Percentiles rank a stretch among this genome's conserved stretches.
Evolutionary conservation across 2,797 vertebrate species (phyloP).

Genomic region (Microctenopoma lineatum): DNA sequence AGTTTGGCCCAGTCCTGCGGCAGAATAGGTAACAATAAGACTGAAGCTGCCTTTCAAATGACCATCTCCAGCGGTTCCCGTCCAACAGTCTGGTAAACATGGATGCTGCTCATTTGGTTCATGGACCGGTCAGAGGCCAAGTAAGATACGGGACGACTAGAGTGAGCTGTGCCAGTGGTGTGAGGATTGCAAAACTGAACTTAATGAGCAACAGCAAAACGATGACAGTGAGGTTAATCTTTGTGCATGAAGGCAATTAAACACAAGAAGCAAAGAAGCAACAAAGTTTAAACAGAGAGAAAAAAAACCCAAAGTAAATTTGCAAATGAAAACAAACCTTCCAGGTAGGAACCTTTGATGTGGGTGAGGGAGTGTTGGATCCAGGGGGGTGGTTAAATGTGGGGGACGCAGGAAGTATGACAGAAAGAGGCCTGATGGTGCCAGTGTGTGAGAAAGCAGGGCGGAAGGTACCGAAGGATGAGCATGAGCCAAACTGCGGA

Average conservation of each 20-base stretch:
- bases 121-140: constrained; percentile 53
- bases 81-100: constrained; percentile 44
- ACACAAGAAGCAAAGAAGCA: constrained; percentile 68
- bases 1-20: constrained; percentile 94
- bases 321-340: constrained; percentile 99
- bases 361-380: constrained; percentile 96
- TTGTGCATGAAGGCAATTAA: constrained; percentile 48
- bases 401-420: constrained; percentile 89
- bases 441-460: constrained; percentile 95
- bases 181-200: constrained; percentile 52
- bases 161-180: constrained; percentile 22
- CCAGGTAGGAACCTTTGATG: constrained; percentile 99
- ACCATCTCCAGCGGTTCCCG: constrained; percentile 21
- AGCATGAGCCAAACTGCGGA: constrained; percentile 94
- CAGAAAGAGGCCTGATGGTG: constrained; percentile 93
- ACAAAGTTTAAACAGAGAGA: constrained; percentile 44
- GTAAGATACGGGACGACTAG: constrained; percentile 32
- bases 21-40: constrained; percentile 55
- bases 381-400: constrained; percentile 98
- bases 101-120: constrained; percentile 52
- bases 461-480: constrained; percentile 97
- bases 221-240: constrained; percentile 57
- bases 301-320: constrained; percentile 59
- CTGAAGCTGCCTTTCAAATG: constrained; percentile 32
- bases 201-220: constrained; percentile 48